Base-by-base conservation (phyloP, 2,797 vertebrate species). In the Cossypha dichroa region DNA sequence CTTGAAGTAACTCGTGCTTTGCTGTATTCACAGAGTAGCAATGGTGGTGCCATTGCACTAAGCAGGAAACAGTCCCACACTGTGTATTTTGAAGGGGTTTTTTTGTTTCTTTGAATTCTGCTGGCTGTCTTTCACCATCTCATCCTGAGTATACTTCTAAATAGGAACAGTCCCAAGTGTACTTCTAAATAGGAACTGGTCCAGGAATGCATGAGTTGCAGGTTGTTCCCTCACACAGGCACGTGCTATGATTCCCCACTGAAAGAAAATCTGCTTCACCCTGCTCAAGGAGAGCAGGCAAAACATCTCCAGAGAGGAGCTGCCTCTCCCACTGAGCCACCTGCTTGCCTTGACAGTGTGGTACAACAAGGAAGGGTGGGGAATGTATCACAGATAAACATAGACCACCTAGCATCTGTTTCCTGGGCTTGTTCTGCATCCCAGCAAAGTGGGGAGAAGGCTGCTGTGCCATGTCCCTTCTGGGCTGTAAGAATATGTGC, bases 191-290 rank as follows among this genome's bases (percentile, higher is more conserved):
- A 73, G 33, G 54, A 76, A 7, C 21, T 78, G 13, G 28, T 91
- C 10, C 46, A 46, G 36, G 26, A 73, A 33, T 4, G 4, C 0
- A 0, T 33, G 22, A 51, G 13, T 54, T 85, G 29, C 36, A 67
- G 38, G 21, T 51, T 83, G 55, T 13, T 84, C 23, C 34, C 29
- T 89, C 31, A 38, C 31, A 36, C 1, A 4, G 3, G 10, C 18
- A 46, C 0, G 0, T 54, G 21, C 19, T 29, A 15, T 29, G n/a
- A 48, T 55, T 87, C 56, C 43, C 41, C 11, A 23, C 3, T 55
- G 36, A 41, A 93, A 89, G 26, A 48, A 66, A 40, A 43, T 11
- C 15, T 62, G 2, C 19, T 63, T 63, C 43, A 10, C 6, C 11
- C 11, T 45, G 7, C 26, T 69, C 19, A 67, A 62, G 66, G 10